phyloP scores from a whole-genome alignment of 2,113 vertebrate genomes.

The Poeciliopsis turrubarensis region DNA sequence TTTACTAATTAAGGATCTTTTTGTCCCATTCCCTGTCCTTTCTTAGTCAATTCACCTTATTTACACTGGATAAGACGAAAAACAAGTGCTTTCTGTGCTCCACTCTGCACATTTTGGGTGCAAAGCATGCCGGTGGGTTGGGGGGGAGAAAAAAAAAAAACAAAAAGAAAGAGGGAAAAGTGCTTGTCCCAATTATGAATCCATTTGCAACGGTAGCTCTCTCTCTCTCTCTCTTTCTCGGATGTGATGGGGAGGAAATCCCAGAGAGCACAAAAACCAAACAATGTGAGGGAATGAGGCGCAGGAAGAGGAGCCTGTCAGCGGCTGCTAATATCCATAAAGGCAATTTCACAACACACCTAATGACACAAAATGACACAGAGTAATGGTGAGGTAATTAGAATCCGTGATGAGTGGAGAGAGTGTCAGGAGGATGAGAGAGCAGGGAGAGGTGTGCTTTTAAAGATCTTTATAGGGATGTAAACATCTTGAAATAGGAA shows the following conservation, averaged over 20 bases:
- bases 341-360: conserved; percentile 65
- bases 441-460: not conserved
- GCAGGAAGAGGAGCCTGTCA: conserved; percentile 36
- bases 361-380: conserved; percentile 66
- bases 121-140: conserved; percentile 15
- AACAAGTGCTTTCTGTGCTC: conserved; percentile 16
- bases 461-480: conserved; percentile 3
- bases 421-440: conserved; percentile 1
- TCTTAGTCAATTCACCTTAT: conserved; percentile 17
- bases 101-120: conserved; percentile 20
- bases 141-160: too few relatives aligned
- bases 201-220: conserved; percentile 57
- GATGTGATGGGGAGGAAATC: conserved; percentile 48
- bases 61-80: conserved; percentile 41
- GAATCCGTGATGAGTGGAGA: conserved; percentile 18
- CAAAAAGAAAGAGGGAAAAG: conserved; percentile 59
- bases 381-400: conserved; percentile 52
- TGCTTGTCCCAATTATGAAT: conserved; percentile 70
- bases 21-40: conserved; percentile 14
- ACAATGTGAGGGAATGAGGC: conserved; percentile 47
- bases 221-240: conserved; percentile 27
- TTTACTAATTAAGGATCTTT: conserved; percentile 45
- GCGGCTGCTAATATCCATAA: conserved; percentile 59
- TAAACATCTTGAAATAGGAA: not conserved
- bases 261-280: conserved; percentile 43